Evolutionary conservation across 2,113 vertebrate species (phyloP).

Genomic region (mouse (Mus musculus)): DNA sequence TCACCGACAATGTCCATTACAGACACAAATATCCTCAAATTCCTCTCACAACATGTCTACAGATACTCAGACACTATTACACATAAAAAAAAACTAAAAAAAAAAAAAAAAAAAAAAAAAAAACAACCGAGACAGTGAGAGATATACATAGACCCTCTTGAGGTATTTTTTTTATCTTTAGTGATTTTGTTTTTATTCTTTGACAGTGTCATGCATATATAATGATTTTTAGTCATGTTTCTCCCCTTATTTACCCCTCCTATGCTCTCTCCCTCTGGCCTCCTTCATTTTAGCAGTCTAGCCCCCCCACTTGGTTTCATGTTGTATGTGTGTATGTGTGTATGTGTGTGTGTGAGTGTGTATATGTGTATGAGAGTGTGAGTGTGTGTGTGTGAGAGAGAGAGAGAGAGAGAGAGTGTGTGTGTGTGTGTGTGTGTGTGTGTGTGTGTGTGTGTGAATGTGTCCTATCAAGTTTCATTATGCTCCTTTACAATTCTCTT

Average conservation of each 20-base stretch:
- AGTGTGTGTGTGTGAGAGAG: background rate
- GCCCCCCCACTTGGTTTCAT: background rate
- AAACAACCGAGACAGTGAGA: background rate
- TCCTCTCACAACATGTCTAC: background rate
- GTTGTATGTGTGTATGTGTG: background rate
- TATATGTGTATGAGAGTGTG: too few species aligned
- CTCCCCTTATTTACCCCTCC: background rate
- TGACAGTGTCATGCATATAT: background rate
- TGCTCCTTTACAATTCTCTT: background rate
- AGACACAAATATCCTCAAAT: constrained; percentile 20
- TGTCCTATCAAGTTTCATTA: background rate
- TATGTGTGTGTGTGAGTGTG: too few species aligned
- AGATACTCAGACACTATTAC: constrained; percentile 5
- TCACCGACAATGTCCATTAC: background rate
- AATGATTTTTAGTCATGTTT: background rate
- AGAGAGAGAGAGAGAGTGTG: too few species aligned
- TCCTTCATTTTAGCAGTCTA: background rate
- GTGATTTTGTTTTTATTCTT: background rate
- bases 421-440: too few species aligned
- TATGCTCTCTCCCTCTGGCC: background rate
- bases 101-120: background rate
- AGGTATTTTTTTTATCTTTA: background rate
- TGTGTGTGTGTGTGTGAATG: too few species aligned
- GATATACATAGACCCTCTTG: background rate
- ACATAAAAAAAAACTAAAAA: background rate